Evolutionary conservation across 2,888 invertebrate genomes (phyloP), one percentile per base, ranked within the genome.

Genomic region (Anoplius nigerrimus): DNA sequence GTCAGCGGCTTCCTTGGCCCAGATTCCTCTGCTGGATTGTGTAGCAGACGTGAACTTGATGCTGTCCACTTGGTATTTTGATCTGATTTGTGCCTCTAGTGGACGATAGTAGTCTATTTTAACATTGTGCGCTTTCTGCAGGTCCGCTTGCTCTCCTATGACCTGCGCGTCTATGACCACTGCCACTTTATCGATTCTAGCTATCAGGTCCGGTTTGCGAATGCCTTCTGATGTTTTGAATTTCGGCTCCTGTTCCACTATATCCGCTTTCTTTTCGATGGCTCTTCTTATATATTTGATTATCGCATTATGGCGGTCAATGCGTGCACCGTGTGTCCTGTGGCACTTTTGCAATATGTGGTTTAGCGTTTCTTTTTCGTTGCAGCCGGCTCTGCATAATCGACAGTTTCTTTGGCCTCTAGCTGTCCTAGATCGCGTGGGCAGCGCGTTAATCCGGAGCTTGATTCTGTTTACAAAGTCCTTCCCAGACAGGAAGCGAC

Each of bases 321-420:
- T 74, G 3, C 85, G 69, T 0, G 79, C 81, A 67, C 79, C 82
- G 63, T 87, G 84, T 0, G 86, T 87, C 34, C 84, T 24, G 27
- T 71, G 64, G 70, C 86, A 87, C 24, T 63, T 60, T 51, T 88
- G 86, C 24, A 85, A 72, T n/a, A 82, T 61, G 46, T 86, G 85
- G 45, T 83, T 81, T 21, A 83, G 73, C 0, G 86, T 86, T 71
- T 87, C 85, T 24, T 65, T 53, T 0, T 69, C 69, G 53, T 57
- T 61, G 69, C 86, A 87, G 6, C 84, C 84, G 0, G 81, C 85
- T 51, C 85, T 78, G 62, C 86, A 86, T 34, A 6, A 1, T 0
- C 72, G 21, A n/a, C 70, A 57, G 6, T 54, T 27, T 8, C 63
- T 18, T 2, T 76, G 55, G 0, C 85, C 84, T 48, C 83, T 65